These are phyloP conservation scores for Antheraea assamensis DNA, from an alignment of 2,888 invertebrate genomes.

Conservation along the genomic window DNA sequence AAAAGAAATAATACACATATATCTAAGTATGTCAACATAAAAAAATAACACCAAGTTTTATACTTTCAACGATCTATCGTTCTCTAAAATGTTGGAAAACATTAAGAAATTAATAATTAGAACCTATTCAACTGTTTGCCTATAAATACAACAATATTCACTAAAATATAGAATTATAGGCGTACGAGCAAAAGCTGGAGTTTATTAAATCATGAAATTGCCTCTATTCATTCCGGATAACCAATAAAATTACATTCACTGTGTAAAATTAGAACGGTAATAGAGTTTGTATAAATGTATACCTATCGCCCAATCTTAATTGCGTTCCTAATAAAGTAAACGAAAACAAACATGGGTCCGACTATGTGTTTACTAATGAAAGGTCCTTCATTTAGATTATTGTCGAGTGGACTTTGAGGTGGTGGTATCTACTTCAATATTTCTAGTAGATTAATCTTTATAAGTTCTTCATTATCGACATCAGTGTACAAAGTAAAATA, in stretches of 20 bases:
- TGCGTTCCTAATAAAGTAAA: slow-evolving; percentile 4
- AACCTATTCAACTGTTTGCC: background rate
- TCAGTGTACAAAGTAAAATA: background rate
- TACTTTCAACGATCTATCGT: no score
- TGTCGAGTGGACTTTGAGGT: background rate
- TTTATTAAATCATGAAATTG: background rate
- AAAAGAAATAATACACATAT: no score
- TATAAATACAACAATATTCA: background rate
- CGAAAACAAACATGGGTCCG: background rate
- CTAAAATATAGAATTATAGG: background rate
- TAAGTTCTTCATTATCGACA: background rate
- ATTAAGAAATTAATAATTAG: background rate
- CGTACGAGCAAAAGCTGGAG: background rate
- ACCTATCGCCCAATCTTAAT: background rate
- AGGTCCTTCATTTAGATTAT: background rate
- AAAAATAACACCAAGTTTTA: no score
- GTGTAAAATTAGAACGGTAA: background rate
- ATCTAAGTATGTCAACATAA: no score
- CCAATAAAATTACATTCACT: background rate
- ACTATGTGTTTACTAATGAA: background rate
- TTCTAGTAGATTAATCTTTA: background rate
- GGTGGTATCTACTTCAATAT: background rate
- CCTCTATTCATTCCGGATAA: background rate
- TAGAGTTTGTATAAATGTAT: background rate
- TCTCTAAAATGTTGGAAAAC: background rate